Percentiles rank a stretch among this genome's conserved stretches.
phyloP scores from a whole-genome alignment of 2,888 invertebrate genomes.

The Rhaphigaster nebulosa region DNA sequence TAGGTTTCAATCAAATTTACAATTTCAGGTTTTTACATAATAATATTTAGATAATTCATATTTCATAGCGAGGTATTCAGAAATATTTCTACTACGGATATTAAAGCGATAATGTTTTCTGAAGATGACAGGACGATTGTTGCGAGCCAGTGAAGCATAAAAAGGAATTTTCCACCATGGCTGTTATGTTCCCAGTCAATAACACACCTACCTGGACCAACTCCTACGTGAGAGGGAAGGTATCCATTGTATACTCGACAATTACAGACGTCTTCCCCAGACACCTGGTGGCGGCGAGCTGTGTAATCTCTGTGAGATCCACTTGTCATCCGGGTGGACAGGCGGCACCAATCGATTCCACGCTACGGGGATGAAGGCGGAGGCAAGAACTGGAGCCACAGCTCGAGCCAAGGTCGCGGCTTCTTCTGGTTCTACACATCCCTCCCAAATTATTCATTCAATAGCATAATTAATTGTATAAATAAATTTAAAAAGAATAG shows the following conservation, averaged over 20 bases:
- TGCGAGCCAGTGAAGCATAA: background rate
- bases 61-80: background rate
- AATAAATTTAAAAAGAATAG: too few relatives aligned
- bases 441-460: background rate
- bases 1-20: too few relatives aligned
- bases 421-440: background rate
- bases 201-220: slow-evolving; percentile 19
- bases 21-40: too few relatives aligned
- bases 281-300: slow-evolving; percentile 33
- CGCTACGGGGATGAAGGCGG: background rate
- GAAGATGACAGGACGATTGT: background rate
- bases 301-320: slow-evolving; percentile 26
- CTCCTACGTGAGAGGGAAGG: background rate
- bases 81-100: background rate
- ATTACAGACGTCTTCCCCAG: slow-evolving; percentile 18
- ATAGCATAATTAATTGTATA: too few relatives aligned
- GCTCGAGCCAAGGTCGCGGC: background rate
- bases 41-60: background rate
- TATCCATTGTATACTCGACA: background rate
- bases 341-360: background rate
- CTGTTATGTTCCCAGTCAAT: background rate
- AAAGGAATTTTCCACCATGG: slow-evolving; percentile 19
- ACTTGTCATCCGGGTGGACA: slow-evolving; percentile 25
- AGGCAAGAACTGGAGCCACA: background rate
- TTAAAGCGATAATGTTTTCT: background rate